These are phyloP conservation scores for Chelonoidis abingdonii DNA, from an alignment of 2,113 vertebrate genomes.

Conservation along the genomic window DNA sequence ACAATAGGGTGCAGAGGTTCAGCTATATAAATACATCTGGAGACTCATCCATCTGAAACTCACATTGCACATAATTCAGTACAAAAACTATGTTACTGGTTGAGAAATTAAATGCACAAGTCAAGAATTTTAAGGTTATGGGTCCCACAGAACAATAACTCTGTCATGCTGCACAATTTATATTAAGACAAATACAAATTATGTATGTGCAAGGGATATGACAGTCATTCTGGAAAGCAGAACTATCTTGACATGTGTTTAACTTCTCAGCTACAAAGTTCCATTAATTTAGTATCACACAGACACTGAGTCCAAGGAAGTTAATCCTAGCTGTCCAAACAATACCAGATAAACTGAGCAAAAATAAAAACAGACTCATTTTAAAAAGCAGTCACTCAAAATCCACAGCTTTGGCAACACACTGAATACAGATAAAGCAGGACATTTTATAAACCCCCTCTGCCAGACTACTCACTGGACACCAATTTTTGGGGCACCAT, in stretches of 20 bases:
- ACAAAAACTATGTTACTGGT: neutral
- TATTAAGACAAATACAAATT: conserved; percentile 27
- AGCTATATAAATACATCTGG: too few relatives aligned
- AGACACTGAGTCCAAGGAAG: too few relatives aligned
- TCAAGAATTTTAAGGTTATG: neutral
- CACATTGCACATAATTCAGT: neutral
- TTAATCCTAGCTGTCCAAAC: too few relatives aligned
- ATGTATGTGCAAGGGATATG: neutral
- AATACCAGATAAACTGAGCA: too few relatives aligned
- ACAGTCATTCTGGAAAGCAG: neutral
- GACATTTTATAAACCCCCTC: neutral
- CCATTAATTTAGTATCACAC: neutral
- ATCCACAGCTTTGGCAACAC: neutral
- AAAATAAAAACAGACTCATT: neutral
- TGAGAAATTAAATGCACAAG: neutral
- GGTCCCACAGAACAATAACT: neutral
- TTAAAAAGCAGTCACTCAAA: neutral
- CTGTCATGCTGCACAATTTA: neutral
- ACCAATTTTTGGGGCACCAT: too few relatives aligned
- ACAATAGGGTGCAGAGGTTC: too few relatives aligned
- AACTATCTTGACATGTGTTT: neutral
- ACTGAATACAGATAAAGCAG: neutral
- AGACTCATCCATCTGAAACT: neutral
- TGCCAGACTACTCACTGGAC: neutral
- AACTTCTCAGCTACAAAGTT: neutral